Evolutionary conservation across 2,888 invertebrate genomes (phyloP), one percentile per base, ranked within the genome.

Genomic region (Sphecodes monilicornis): DNA sequence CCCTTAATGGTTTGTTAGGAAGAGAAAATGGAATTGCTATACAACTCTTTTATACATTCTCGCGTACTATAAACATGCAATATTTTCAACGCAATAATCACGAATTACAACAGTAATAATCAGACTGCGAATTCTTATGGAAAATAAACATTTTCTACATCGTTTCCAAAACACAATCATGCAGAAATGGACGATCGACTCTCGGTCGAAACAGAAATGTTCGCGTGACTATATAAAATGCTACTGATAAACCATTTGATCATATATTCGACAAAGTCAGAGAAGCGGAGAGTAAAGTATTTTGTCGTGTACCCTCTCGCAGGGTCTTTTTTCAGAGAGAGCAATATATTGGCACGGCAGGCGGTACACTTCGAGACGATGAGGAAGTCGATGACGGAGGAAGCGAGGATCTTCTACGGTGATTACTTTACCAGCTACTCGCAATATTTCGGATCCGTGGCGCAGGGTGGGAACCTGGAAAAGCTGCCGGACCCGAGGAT

Each of bases 301-400:
- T n/a, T 54, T 1, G 22, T 66, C 18, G 29, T 4, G 11, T 4
- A n/a, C 18, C 18, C 78, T 54, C 16, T 95, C 64, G 18, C 6
- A 96, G 97, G 97, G 68, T 97, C 97, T 3, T 98, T 98, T 91
- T 95, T 97, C 0, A 93, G 93, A 1, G 95, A 96, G 70, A 98
- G 97, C 91, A 97, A 97, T 91, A 96, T 98, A 83, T 95, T 97
- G 90, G 95, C 96, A 0, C 95, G 95, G 8, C 98, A 98, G 94
- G 93, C 95, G 39, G 93, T 95, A 41, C 95, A 97, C 77, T 96
- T 96, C 13, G 94, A 96, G 36, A 95, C 95, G 89, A 98, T 98
- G 98, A 95, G 96, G 78, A 93, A 95, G 4, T 94, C 95, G 76
- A 96, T 98, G 93, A 95, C 95, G 60, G 94, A 95, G 0, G 97